Conservation (phyloP, 2,888 invertebrate species). For the Prionchulus punctatus region DNA sequence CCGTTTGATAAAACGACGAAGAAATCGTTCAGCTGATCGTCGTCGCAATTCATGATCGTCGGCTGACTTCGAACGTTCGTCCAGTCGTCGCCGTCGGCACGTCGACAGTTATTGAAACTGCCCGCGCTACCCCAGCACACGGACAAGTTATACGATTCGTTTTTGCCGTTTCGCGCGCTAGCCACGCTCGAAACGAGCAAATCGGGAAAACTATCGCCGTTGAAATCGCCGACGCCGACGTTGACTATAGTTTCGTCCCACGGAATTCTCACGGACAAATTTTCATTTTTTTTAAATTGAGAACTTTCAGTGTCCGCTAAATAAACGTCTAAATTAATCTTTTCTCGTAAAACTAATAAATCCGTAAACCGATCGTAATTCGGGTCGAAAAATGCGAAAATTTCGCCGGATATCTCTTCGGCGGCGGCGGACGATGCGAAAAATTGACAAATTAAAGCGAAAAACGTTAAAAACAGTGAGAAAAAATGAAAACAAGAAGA, state of each 20-base stretch:
- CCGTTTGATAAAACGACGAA: not conserved
- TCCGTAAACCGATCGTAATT: conserved; percentile 7
- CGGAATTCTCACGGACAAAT: not conserved
- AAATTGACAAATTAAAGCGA: too few relatives aligned
- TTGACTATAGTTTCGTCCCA: conserved; percentile 6
- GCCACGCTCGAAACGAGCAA: not conserved
- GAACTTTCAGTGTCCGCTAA: not conserved
- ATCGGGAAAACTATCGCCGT: conserved; percentile 11
- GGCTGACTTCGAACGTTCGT: not conserved
- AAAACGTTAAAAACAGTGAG: too few relatives aligned
- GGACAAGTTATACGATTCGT: not conserved
- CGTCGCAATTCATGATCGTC: not conserved
- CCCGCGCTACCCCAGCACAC: not conserved
- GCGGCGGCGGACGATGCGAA: too few relatives aligned
- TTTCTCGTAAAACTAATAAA: not conserved
- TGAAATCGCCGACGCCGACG: conserved; percentile 7
- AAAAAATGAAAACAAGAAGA: too few relatives aligned
- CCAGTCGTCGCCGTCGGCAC: not conserved
- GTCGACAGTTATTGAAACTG: not conserved
- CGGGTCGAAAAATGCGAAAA: conserved; percentile 1
- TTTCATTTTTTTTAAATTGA: not conserved
- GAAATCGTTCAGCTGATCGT: not conserved
- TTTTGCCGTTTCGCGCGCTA: not conserved
- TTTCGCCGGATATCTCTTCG: not conserved
- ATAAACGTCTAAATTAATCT: not conserved